These are phyloP conservation scores for Balearica regulorum DNA, from an alignment of 2,797 vertebrate species.

Conservation along the genomic window DNA sequence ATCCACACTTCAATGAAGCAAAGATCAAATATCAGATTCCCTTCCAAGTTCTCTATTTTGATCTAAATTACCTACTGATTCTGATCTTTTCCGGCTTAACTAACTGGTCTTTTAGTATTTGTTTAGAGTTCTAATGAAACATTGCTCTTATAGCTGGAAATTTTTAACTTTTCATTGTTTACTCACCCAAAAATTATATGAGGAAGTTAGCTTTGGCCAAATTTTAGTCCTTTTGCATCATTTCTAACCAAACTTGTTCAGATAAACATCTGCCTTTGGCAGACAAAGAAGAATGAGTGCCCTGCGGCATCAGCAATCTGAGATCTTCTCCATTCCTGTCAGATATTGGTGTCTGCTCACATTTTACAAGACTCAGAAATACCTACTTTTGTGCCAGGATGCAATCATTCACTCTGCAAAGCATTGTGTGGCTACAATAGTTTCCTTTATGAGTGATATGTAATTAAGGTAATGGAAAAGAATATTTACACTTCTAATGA, in stretches of 20 bases:
- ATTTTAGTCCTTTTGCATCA: neutral
- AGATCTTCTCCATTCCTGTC: neutral
- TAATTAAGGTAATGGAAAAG: neutral
- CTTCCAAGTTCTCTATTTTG: neutral
- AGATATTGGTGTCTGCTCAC: neutral
- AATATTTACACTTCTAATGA: neutral
- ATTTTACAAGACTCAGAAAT: neutral
- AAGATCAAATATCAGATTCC: neutral
- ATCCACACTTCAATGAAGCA: neutral
- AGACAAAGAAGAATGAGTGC: neutral
- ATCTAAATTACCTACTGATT: neutral
- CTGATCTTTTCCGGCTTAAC: neutral
- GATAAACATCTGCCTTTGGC: neutral
- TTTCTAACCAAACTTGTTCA: neutral
- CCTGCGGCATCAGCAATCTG: accelerated
- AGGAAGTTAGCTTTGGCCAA: neutral
- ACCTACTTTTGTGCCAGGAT: neutral
- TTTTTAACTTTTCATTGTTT: neutral
- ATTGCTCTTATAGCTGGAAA: neutral
- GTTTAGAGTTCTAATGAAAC: neutral
- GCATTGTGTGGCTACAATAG: neutral
- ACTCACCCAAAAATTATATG: neutral
- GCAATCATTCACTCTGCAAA: neutral
- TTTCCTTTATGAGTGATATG: neutral
- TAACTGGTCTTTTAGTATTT: neutral